Evolutionary conservation across 2,113 vertebrate species (phyloP).

Genomic region (Engraulis encrasicolus): DNA sequence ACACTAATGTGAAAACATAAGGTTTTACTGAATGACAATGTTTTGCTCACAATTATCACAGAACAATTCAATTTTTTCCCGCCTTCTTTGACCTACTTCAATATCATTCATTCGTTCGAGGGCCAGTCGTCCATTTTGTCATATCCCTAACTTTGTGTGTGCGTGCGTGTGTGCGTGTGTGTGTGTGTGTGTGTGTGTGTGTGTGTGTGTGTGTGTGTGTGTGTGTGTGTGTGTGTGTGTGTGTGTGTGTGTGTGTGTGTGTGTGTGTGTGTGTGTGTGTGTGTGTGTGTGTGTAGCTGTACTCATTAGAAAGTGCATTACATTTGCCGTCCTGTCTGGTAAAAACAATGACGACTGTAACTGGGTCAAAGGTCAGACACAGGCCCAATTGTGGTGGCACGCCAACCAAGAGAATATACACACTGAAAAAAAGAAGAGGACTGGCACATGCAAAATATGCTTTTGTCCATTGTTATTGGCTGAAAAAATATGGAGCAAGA

Average conservation of each 20-base stretch:
- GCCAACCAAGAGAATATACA: conserved; percentile 15
- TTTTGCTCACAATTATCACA: neutral
- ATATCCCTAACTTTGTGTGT: conserved; percentile 29
- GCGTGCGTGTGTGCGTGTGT: no score
- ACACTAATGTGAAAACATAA: no score
- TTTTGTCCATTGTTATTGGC: conserved; percentile 31
- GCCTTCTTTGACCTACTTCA: conserved; percentile 33
- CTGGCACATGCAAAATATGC: conserved; percentile 22
- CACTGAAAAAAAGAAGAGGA: conserved; percentile 29
- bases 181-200: no score
- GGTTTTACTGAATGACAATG: no score
- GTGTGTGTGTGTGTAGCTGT: no score
- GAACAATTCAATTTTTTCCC: neutral
- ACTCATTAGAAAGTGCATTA: conserved; percentile 37
- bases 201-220: no score
- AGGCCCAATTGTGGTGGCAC: conserved; percentile 6
- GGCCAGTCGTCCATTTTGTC: conserved; percentile 12
- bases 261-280: no score
- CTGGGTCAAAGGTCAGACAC: neutral
- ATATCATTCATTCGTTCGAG: conserved; percentile 25
- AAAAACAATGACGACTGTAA: conserved; percentile 28
- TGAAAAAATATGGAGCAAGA: conserved; percentile 7
- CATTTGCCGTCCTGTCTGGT: conserved; percentile 21
- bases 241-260: no score
- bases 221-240: no score